A percentile compares a stretch with the other conserved stretches of the same genome.
Conservation (phyloP, 2,113 vertebrate genomes). For the Dasyurus viverrinus region DNA sequence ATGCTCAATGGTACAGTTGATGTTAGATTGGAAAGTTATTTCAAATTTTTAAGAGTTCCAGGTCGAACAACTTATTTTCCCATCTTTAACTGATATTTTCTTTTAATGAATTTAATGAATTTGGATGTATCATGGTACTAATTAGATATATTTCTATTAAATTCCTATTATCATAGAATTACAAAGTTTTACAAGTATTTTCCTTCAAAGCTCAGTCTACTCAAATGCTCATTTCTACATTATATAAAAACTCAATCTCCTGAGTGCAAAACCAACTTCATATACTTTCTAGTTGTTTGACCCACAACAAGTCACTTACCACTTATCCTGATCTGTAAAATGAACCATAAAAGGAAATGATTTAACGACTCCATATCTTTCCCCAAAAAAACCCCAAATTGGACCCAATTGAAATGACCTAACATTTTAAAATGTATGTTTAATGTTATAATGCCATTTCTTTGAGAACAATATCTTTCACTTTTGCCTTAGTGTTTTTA, state of each 20-base stretch:
- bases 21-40: constrained; percentile 13
- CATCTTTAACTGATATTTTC: neutral
- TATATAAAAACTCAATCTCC: too few relatives aligned
- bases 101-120: neutral
- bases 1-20: neutral
- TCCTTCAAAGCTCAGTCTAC: neutral
- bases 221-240: neutral
- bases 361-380: too few relatives aligned
- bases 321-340: too few relatives aligned
- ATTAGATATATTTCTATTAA: neutral
- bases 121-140: neutral
- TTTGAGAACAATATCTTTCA: neutral
- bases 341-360: too few relatives aligned
- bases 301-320: too few relatives aligned
- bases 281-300: too few relatives aligned
- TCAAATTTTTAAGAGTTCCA: constrained; percentile 41
- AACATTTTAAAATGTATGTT: neutral
- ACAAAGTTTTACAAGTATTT: neutral
- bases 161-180: neutral
- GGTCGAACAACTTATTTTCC: neutral
- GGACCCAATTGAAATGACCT: too few relatives aligned
- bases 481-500: neutral
- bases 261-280: too few relatives aligned
- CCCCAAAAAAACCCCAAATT: too few relatives aligned
- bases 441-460: neutral